These are phyloP conservation scores for Plagodis dolabraria DNA, from an alignment of 2,888 invertebrate genomes.

Conservation along the genomic window DNA sequence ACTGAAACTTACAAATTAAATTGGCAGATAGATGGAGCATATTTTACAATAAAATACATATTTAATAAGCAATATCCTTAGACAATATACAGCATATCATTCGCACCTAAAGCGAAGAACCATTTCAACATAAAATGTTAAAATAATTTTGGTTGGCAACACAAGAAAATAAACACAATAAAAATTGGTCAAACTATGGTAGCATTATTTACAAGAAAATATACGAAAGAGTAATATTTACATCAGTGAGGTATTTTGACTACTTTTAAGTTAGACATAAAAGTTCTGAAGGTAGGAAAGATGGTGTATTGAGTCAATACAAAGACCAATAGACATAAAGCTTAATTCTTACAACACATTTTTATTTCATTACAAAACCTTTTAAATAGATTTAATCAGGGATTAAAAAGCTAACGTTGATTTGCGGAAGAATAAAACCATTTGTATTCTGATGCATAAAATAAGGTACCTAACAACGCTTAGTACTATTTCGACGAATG, in stretches of 20 bases:
- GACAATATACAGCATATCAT: no score
- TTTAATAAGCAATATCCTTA: background rate
- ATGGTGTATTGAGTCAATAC: background rate
- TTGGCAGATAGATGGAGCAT: background rate
- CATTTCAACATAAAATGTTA: background rate
- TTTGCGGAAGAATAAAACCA: no score
- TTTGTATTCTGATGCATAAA: no score
- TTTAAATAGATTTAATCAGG: no score
- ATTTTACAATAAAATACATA: slow-evolving; percentile 3
- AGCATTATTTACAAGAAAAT: slow-evolving; percentile 28
- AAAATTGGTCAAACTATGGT: slow-evolving; percentile 17
- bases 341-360: no score
- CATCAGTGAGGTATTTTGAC: slow-evolving; percentile 47
- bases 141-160: background rate
- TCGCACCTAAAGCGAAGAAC: background rate
- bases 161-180: slow-evolving; percentile 4
- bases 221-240: slow-evolving; percentile 23
- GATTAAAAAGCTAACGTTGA: no score
- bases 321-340: background rate
- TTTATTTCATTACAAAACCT: no score
- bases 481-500: no score
- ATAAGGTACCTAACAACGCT: no score
- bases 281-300: slow-evolving; percentile 11
- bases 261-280: slow-evolving; percentile 15
- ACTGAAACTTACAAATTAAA: slow-evolving; percentile 1